phyloP scores from a whole-genome alignment of 2,888 invertebrate genomes.

The Megalurothrips usitatus region DNA sequence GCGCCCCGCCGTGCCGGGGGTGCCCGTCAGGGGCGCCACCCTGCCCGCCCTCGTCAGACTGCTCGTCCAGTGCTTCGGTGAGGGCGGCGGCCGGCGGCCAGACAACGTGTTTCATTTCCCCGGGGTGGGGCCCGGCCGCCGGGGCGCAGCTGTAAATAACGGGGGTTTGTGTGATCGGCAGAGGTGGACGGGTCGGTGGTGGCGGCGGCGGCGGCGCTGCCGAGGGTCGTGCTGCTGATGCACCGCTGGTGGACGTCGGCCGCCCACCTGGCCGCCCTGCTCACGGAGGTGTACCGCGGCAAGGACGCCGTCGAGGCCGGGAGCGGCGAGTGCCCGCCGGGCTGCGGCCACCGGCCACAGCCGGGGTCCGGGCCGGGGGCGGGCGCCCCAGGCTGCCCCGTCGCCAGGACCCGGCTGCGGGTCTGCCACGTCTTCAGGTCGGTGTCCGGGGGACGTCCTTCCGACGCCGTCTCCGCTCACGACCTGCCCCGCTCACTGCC shows the following conservation, averaged over 20 bases:
- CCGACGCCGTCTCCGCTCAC: no score
- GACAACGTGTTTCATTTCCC: background rate
- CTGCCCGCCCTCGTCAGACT: conserved; percentile 46
- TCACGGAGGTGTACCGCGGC: conserved; percentile 40
- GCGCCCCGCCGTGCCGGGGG: conserved; percentile 38
- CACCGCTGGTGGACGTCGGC: conserved; percentile 51
- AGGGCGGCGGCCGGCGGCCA: no score
- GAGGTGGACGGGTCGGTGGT: conserved; percentile 1
- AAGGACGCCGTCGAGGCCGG: conserved; percentile 26
- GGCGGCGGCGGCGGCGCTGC: conserved; percentile 36
- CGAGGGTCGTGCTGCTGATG: conserved; percentile 48
- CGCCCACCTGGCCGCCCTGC: conserved; percentile 45
- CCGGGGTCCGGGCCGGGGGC: background rate
- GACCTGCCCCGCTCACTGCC: no score
- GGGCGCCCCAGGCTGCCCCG: conserved; percentile 36
- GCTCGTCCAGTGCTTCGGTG: conserved; percentile 47
- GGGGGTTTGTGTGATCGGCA: background rate
- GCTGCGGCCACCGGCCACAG: background rate
- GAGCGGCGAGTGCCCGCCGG: conserved; percentile 31
- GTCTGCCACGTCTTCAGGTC: conserved; percentile 43
- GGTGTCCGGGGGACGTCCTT: no score
- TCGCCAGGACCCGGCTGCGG: conserved; percentile 38
- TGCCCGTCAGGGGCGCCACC: conserved; percentile 42
- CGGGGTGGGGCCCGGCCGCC: background rate
- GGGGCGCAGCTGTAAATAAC: background rate